Percentiles rank a stretch among this genome's conserved stretches.
phyloP scores from a whole-genome alignment of 1,140 invertebrate species.

The Drosophila micromelanica region DNA sequence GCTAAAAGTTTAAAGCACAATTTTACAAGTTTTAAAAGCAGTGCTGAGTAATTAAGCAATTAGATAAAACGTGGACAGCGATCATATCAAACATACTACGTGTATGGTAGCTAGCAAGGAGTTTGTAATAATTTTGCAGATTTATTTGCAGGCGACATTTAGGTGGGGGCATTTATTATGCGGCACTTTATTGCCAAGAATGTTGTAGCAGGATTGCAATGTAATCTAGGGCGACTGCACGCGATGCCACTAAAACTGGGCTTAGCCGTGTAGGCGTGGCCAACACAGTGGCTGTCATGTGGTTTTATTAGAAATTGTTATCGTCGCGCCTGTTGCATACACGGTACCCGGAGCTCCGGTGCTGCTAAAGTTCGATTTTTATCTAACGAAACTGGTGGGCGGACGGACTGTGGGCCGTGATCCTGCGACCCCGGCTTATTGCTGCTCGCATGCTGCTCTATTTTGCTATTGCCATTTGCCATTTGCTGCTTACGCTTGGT shows the following conservation, averaged over 20 bases:
- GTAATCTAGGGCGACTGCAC: constrained; percentile 56
- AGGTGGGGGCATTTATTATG: constrained; percentile 45
- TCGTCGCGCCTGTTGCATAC: constrained; percentile 68
- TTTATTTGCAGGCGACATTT: constrained; percentile 40
- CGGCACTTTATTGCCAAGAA: constrained; percentile 61
- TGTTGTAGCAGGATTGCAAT: constrained; percentile 50
- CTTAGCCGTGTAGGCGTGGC: constrained; percentile 27
- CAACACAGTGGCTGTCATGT: constrained; percentile 61
- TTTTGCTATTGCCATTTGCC: constrained; percentile 39
- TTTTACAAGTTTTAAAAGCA: constrained; percentile 41
- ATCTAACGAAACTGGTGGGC: constrained; percentile 38
- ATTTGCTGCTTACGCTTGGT: constrained; percentile 47
- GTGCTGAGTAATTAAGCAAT: constrained; percentile 70
- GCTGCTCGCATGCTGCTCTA: constrained; percentile 37
- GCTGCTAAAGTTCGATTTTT: constrained; percentile 75
- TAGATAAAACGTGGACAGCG: constrained; percentile 33
- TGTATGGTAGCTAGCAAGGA: constrained; percentile 21
- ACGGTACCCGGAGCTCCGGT: not conserved
- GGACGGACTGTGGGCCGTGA: not conserved
- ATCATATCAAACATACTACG: constrained; percentile 44
- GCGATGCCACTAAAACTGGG: constrained; percentile 36
- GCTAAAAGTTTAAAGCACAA: constrained; percentile 40
- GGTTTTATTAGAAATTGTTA: constrained; percentile 83
- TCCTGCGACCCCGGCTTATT: constrained; percentile 51
- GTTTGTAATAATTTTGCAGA: constrained; percentile 52